These are phyloP conservation scores for Daktulosphaira vitifoliae DNA, from an alignment of 1,140 invertebrate genomes.

Conservation along the genomic window DNA sequence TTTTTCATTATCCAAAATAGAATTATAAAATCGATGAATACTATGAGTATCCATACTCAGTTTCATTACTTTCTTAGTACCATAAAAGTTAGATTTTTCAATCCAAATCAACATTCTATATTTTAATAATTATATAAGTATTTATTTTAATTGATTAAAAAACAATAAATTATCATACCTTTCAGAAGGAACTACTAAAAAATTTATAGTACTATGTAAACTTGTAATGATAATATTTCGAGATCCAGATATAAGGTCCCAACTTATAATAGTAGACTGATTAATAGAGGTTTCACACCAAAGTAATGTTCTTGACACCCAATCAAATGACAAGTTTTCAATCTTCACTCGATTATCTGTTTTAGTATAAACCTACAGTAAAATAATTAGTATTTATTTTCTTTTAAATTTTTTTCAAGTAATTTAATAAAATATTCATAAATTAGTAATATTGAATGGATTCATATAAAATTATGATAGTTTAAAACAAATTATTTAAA, in stretches of 20 bases:
- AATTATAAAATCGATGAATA: constrained; percentile 52
- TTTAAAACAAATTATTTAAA: too few species aligned
- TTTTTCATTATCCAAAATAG: not conserved
- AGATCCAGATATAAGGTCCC: not conserved
- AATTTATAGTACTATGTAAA: not conserved
- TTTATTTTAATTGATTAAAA: not conserved
- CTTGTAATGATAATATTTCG: not conserved
- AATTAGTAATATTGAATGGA: too few species aligned
- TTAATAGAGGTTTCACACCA: constrained; percentile 18
- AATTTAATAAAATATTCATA: too few species aligned
- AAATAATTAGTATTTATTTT: too few species aligned
- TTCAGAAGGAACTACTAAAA: constrained; percentile 1
- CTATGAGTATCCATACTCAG: constrained; percentile 50
- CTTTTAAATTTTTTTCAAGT: too few species aligned
- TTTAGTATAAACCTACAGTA: constrained; percentile 8
- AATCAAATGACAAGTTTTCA: constrained; percentile 34
- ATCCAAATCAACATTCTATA: constrained; percentile 64
- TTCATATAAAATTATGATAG: too few species aligned
- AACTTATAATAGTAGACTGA: constrained; percentile 9
- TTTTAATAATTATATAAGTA: not conserved
- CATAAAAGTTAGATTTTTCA: constrained; percentile 48
- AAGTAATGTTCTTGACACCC: constrained; percentile 26
- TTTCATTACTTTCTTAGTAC: constrained; percentile 52
- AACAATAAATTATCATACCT: too few species aligned
- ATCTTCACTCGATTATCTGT: not conserved